Conservation (phyloP, 2,888 invertebrate species). For the Pecten maximus region DNA sequence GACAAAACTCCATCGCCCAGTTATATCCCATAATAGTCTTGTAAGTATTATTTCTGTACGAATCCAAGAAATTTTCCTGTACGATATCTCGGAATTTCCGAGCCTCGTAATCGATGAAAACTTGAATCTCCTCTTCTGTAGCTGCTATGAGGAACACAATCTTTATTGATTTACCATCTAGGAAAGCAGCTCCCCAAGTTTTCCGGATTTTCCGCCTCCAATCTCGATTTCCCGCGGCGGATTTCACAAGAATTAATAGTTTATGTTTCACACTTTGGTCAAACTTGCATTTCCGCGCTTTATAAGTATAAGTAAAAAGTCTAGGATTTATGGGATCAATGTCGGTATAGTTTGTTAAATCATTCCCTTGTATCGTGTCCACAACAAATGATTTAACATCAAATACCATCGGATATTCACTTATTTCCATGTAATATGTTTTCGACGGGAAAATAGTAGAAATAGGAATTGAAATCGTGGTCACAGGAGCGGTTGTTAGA, state of each 20-base stretch:
- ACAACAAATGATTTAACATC: not conserved
- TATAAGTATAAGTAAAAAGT: conserved; percentile 18
- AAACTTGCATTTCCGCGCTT: not conserved
- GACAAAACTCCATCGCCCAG: conserved; percentile 37
- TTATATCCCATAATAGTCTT: conserved; percentile 44
- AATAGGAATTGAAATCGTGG: not conserved
- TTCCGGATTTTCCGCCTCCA: conserved; percentile 14
- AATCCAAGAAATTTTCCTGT: conserved; percentile 37
- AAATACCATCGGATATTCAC: not conserved
- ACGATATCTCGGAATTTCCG: conserved; percentile 35
- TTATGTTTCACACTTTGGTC: not conserved
- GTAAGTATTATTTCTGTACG: conserved; percentile 35
- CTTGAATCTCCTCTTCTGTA: not conserved
- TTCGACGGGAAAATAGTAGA: not conserved
- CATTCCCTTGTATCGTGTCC: not conserved
- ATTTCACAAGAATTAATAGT: conserved; percentile 37
- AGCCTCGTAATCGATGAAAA: not conserved
- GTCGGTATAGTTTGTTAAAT: not conserved
- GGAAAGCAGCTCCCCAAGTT: conserved; percentile 26
- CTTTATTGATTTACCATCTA: not conserved
- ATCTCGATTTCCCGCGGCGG: conserved; percentile 20
- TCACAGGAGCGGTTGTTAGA: not conserved
- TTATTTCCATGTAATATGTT: not conserved
- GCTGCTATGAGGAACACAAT: conserved; percentile 36
- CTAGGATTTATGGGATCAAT: conserved; percentile 9